Evolutionary conservation across 2,888 invertebrate genomes (phyloP).

Genomic region (Netelia melanura): DNA sequence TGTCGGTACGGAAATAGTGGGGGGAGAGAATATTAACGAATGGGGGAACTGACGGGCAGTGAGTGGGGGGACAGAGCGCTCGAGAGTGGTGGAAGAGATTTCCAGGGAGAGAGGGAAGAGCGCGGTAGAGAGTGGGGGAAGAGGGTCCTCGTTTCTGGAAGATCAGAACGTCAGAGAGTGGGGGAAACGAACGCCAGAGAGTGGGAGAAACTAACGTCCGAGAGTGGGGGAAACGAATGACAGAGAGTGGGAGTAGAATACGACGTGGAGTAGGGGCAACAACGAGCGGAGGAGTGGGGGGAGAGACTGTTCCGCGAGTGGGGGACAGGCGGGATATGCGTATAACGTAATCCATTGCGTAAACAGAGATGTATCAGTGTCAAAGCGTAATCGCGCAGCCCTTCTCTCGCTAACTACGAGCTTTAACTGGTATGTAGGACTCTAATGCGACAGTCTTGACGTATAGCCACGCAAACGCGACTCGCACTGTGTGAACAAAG

Average conservation of each 20-base stretch:
- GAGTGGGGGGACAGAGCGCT: too few relatives aligned
- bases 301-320: too few relatives aligned
- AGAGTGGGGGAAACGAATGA: too few relatives aligned
- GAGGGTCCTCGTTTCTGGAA: not conserved
- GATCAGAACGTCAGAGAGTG: slow-evolving; percentile 6
- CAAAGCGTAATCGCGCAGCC: slow-evolving; percentile 66
- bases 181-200: too few relatives aligned
- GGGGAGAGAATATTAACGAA: not conserved
- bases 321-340: slow-evolving; percentile 27
- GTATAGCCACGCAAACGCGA: slow-evolving; percentile 62
- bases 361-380: slow-evolving; percentile 72
- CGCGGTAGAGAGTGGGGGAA: not conserved
- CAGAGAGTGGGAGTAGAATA: too few relatives aligned
- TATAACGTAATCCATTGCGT: slow-evolving; percentile 69
- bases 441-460: slow-evolving; percentile 72
- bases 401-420: slow-evolving; percentile 67
- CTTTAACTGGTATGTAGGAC: slow-evolving; percentile 69
- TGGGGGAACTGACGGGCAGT: too few relatives aligned
- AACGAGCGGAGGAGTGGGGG: too few relatives aligned
- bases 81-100: too few relatives aligned
- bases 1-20: not conserved
- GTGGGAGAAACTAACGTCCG: slow-evolving; percentile 2
- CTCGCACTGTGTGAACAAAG: slow-evolving; percentile 39
- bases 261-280: too few relatives aligned
- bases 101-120: too few relatives aligned